A percentile compares a stretch with the other conserved stretches of the same genome.
phyloP scores from a whole-genome alignment of 2,888 invertebrate genomes.

The Folsomia manolachei region DNA sequence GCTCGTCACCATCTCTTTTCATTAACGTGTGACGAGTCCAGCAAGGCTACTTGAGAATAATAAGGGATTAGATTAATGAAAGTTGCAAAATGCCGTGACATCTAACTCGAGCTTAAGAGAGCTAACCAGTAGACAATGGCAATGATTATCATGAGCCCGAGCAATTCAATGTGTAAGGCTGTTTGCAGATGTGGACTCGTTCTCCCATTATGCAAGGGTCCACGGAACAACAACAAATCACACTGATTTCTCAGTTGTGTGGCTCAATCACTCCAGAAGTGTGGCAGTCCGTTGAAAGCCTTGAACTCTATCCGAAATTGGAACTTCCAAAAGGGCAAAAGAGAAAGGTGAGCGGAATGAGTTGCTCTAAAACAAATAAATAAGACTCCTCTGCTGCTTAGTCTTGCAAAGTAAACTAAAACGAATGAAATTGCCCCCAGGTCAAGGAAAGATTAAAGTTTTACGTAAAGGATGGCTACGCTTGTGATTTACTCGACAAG shows the following conservation, averaged over 20 bases:
- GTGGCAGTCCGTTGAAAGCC: slow-evolving; percentile 88
- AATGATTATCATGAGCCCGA: too few relatives aligned
- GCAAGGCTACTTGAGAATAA: too few relatives aligned
- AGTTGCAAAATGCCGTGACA: too few relatives aligned
- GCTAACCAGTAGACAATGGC: too few relatives aligned
- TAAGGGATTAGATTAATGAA: too few relatives aligned
- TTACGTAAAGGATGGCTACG: slow-evolving; percentile 86
- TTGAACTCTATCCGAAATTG: slow-evolving; percentile 84
- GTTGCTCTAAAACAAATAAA: slow-evolving; percentile 2
- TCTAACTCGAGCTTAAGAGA: too few relatives aligned
- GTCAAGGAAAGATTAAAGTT: slow-evolving; percentile 79
- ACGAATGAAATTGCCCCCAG: slow-evolving; percentile 52
- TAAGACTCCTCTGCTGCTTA: neutral
- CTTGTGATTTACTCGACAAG: slow-evolving; percentile 89
- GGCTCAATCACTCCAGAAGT: slow-evolving; percentile 90
- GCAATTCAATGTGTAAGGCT: neutral
- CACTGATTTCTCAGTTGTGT: slow-evolving; percentile 90
- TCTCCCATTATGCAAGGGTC: slow-evolving; percentile 92
- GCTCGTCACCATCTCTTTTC: neutral
- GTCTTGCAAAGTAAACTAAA: neutral
- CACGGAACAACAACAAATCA: slow-evolving; percentile 93
- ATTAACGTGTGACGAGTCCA: too few relatives aligned
- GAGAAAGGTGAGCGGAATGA: slow-evolving; percentile 60
- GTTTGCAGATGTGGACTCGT: slow-evolving; percentile 82
- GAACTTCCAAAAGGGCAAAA: slow-evolving; percentile 83